Conservation (phyloP, 1,140 invertebrate species). For the Hydropsyche tenuis region DNA sequence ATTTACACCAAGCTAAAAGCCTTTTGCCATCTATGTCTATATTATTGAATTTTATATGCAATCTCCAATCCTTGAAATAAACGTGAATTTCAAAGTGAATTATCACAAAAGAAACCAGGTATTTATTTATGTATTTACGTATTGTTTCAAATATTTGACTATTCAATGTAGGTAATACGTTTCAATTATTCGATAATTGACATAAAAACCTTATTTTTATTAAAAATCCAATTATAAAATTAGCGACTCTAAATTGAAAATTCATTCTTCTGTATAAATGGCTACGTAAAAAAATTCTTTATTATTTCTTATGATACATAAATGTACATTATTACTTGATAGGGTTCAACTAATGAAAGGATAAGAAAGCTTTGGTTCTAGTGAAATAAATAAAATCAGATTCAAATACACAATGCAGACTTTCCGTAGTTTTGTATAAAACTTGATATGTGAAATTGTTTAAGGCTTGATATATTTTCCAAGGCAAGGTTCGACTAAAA, state of each 20-base stretch:
- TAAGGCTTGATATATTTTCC: slow-evolving; percentile 5
- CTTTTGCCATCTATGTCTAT: slow-evolving; percentile 4
- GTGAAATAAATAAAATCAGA: no score
- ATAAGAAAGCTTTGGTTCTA: no score
- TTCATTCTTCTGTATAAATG: neutral
- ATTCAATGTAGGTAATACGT: no score
- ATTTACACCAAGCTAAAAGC: slow-evolving; percentile 27
- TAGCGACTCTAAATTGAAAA: slow-evolving; percentile 10
- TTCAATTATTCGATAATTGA: no score
- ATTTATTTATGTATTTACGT: neutral
- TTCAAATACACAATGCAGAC: neutral
- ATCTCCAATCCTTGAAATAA: no score
- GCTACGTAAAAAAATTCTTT: slow-evolving; percentile 18
- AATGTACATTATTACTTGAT: slow-evolving; percentile 1
- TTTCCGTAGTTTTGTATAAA: neutral
- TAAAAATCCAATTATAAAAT: slow-evolving; percentile 5
- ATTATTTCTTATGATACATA: slow-evolving; percentile 16
- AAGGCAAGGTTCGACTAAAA: slow-evolving; percentile 2
- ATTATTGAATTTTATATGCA: neutral
- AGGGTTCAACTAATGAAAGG: neutral
- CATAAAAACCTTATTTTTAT: slow-evolving; percentile 11
- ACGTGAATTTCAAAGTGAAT: no score
- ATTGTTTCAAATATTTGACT: neutral
- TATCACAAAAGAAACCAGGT: neutral
- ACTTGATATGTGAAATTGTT: neutral